Evolutionary conservation across 2,113 vertebrate species (phyloP).

Genomic region (Sinocyclocheilus rhinocerous): DNA sequence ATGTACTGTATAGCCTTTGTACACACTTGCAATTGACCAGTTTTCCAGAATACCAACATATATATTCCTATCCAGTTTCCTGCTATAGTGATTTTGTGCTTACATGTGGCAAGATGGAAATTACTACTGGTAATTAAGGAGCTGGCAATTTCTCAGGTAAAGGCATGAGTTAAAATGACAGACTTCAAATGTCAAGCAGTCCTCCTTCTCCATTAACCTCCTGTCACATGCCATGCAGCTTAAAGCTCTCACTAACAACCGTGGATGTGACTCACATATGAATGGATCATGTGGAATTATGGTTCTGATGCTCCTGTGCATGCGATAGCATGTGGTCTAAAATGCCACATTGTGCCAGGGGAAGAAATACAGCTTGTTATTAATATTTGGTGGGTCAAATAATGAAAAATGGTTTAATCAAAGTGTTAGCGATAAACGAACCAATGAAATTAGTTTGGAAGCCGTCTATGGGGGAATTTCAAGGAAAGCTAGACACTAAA

Average conservation of each 20-base stretch:
- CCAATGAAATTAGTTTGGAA: not conserved
- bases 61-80: too few relatives aligned
- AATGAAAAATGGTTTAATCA: constrained; percentile 23
- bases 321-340: constrained; percentile 11
- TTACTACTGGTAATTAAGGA: not conserved
- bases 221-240: not conserved
- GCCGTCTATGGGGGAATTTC: not conserved
- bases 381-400: not conserved
- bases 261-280: constrained; percentile 22
- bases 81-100: not conserved
- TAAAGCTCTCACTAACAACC: not conserved
- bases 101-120: not conserved
- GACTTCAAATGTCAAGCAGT: constrained; percentile 9
- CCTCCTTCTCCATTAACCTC: constrained; percentile 40
- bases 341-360: constrained; percentile 18
- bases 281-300: constrained; percentile 22
- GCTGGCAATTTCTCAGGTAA: not conserved
- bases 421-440: not conserved
- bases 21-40: too few relatives aligned
- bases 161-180: not conserved
- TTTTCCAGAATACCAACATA: too few relatives aligned
- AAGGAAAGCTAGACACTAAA: not conserved
- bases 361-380: constrained; percentile 16
- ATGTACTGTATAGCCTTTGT: too few relatives aligned
- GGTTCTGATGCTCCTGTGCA: not conserved